Evolutionary conservation across 2,797 vertebrate genomes (phyloP).

Genomic region (Aselliscus stoliczkanus): DNA sequence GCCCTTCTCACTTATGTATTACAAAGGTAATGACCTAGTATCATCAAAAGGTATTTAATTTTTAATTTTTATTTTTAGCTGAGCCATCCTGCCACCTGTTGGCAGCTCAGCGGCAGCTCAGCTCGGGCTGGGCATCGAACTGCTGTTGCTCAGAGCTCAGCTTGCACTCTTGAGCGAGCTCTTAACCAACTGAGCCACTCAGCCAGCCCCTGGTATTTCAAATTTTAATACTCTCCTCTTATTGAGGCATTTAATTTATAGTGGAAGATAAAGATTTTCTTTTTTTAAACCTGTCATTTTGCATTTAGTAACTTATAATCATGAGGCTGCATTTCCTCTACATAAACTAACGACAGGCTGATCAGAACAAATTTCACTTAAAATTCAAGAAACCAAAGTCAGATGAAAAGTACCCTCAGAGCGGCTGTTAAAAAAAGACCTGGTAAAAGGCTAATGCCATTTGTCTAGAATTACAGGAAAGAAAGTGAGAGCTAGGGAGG

Average conservation of each 20-base stretch:
- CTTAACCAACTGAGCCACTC: no score
- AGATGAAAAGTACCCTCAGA: constrained; percentile 45
- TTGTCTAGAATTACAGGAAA: constrained; percentile 57
- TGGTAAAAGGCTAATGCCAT: constrained; percentile 34
- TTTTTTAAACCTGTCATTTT: background rate
- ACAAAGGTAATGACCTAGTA: background rate
- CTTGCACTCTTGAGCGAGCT: no score
- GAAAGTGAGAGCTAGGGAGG: constrained; percentile 38
- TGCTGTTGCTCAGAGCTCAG: no score
- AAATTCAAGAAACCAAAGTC: constrained; percentile 40
- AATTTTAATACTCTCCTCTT: constrained; percentile 28
- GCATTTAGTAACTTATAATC: background rate
- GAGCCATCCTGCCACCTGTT: no score
- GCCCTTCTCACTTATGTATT: background rate
- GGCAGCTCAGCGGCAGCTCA: no score
- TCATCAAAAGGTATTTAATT: background rate
- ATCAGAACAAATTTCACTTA: constrained; percentile 35
- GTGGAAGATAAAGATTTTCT: background rate
- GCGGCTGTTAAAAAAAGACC: constrained; percentile 18
- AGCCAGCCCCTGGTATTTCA: no score
- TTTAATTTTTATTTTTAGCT: no score
- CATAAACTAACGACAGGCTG: background rate
- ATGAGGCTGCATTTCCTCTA: background rate
- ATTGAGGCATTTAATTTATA: constrained; percentile 39
- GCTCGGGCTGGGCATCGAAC: no score